These are phyloP conservation scores for Thalassophryne amazonica DNA, from an alignment of 2,797 vertebrate genomes.

Conservation along the genomic window DNA sequence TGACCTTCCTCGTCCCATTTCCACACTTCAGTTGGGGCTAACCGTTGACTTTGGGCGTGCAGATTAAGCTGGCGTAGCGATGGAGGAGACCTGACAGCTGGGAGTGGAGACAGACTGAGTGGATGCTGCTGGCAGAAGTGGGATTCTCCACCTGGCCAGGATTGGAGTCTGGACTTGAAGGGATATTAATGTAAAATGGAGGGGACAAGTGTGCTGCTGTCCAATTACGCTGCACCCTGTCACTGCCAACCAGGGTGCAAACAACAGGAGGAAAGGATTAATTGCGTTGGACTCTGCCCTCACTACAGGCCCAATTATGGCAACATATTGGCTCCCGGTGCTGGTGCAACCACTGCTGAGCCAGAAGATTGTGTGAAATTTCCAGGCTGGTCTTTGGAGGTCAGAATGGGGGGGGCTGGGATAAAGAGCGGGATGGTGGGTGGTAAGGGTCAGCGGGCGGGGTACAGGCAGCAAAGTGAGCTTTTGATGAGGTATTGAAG, in stretches of 20 bases:
- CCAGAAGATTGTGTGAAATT: constrained; percentile 99
- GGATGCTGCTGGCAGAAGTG: constrained; percentile 66
- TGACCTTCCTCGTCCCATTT: constrained; percentile 35
- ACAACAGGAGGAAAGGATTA: constrained; percentile 98
- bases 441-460: neutral
- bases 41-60: no score
- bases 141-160: constrained; percentile 64
- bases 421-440: constrained; percentile 45
- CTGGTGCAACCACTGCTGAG: constrained; percentile 95
- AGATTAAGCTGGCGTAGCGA: constrained; percentile 52
- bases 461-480: constrained; percentile 2
- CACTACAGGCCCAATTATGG: constrained; percentile 98
- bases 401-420: constrained; percentile 85
- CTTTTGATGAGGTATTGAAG: constrained; percentile 7
- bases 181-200: constrained; percentile 98
- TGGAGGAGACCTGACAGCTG: constrained; percentile 56
- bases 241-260: constrained; percentile 90
- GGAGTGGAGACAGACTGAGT: constrained; percentile 48
- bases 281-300: constrained; percentile 99
- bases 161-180: constrained; percentile 79
- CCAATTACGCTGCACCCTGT: constrained; percentile 96
- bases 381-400: constrained; percentile 88
- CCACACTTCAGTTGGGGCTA: constrained; percentile 53
- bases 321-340: constrained; percentile 95
- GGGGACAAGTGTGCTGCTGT: constrained; percentile 92